Conservation (phyloP, 2,113 vertebrate genomes). For the Dipodomys spectabilis region DNA sequence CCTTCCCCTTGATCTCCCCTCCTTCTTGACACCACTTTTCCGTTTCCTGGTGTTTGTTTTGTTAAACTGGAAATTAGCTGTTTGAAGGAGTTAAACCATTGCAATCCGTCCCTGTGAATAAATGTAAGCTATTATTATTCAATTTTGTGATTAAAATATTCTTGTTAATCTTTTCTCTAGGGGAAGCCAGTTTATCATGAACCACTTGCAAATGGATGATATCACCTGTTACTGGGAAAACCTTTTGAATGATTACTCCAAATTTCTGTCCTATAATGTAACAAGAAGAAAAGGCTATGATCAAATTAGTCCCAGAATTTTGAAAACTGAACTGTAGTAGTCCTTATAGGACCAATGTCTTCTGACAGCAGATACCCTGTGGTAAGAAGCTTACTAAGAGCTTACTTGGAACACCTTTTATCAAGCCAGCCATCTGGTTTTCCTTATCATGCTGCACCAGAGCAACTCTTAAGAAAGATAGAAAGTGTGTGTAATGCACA, state of each 20-base stretch:
- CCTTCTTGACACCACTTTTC: no score
- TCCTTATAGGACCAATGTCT: neutral
- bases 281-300: constrained; percentile 88
- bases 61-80: no score
- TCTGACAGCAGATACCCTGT: constrained; percentile 15
- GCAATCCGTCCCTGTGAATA: neutral
- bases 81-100: no score
- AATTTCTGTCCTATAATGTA: constrained; percentile 92
- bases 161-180: constrained; percentile 84
- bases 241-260: constrained; percentile 92
- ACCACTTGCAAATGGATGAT: constrained; percentile 94
- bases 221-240: constrained; percentile 96
- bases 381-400: constrained; percentile 34
- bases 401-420: constrained; percentile 14
- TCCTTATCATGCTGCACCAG: constrained; percentile 59
- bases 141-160: constrained; percentile 44
- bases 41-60: no score
- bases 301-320: constrained; percentile 85
- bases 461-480: constrained; percentile 38
- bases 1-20: no score
- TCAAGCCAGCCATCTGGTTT: constrained; percentile 53
- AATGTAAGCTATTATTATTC: neutral
- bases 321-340: constrained; percentile 92
- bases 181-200: constrained; percentile 92
- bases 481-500: constrained; percentile 5